A percentile compares a stretch with the other conserved stretches of the same genome.
phyloP scores from a whole-genome alignment of 2,113 vertebrate genomes.

The Brevimyrus niger region DNA sequence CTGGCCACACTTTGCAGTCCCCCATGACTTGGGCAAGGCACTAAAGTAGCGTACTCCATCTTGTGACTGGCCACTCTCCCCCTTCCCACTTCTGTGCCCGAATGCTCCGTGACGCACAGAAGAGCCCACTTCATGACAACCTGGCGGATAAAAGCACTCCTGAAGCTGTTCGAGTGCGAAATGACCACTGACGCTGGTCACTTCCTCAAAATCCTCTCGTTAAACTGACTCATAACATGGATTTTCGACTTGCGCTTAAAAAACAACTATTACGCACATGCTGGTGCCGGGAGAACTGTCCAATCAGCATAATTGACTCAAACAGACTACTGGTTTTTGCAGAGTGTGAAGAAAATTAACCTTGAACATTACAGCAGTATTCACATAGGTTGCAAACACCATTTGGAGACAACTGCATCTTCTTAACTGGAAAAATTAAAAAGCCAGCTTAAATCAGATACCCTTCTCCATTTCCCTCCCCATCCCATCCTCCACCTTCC shows the following conservation, averaged over 20 bases:
- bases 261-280: background rate
- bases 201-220: background rate
- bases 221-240: background rate
- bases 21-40: background rate
- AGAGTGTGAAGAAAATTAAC: background rate
- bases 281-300: background rate
- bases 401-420: background rate
- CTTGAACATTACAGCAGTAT: background rate
- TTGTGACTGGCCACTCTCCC: background rate
- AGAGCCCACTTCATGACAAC: background rate
- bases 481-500: background rate
- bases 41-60: background rate
- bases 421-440: background rate
- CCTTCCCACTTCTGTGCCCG: background rate
- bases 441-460: background rate
- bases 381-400: background rate
- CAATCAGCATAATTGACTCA: background rate
- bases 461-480: background rate
- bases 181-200: background rate
- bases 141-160: too few species aligned
- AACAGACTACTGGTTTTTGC: background rate
- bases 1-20: background rate
- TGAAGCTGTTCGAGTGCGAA: background rate
- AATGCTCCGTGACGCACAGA: background rate
- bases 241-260: background rate